phyloP scores from a whole-genome alignment of 1,140 invertebrate genomes.

The Papilio helenus region DNA sequence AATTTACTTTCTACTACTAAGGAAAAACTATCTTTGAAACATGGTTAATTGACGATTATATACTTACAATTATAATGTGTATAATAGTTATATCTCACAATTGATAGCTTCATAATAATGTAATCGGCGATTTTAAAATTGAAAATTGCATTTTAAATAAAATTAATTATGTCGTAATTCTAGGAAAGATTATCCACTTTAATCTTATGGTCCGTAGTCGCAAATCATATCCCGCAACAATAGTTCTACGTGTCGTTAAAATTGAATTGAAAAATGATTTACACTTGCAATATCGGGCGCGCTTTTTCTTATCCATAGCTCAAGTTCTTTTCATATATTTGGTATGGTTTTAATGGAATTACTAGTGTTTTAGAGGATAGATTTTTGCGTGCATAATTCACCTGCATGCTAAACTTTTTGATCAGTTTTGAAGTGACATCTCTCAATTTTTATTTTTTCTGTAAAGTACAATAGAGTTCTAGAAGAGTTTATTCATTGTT shows the following conservation, averaged over 20 bases:
- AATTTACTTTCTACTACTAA: no score
- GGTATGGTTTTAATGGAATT: background rate
- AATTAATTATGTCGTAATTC: background rate
- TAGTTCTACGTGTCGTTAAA: constrained; percentile 38
- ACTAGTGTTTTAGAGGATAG: background rate
- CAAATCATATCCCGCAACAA: constrained; percentile 37
- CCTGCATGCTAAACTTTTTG: background rate
- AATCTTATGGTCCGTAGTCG: background rate
- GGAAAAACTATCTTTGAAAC: no score
- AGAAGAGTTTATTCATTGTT: background rate
- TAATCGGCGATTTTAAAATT: background rate
- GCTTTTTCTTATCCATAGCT: constrained; percentile 27
- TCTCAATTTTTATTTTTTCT: background rate
- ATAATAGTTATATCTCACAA: no score
- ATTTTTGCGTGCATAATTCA: background rate
- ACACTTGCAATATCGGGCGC: constrained; percentile 27
- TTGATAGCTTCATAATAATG: no score
- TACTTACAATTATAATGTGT: no score
- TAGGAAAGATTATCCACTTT: constrained; percentile 23
- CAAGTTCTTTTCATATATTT: constrained; percentile 11
- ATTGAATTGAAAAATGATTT: constrained; percentile 40
- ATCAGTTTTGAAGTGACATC: background rate
- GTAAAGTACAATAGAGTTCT: background rate
- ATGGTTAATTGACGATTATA: no score
- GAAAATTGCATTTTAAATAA: background rate